phyloP scores from a whole-genome alignment of 2,797 vertebrate species.

The Mionectes olivaceus region DNA sequence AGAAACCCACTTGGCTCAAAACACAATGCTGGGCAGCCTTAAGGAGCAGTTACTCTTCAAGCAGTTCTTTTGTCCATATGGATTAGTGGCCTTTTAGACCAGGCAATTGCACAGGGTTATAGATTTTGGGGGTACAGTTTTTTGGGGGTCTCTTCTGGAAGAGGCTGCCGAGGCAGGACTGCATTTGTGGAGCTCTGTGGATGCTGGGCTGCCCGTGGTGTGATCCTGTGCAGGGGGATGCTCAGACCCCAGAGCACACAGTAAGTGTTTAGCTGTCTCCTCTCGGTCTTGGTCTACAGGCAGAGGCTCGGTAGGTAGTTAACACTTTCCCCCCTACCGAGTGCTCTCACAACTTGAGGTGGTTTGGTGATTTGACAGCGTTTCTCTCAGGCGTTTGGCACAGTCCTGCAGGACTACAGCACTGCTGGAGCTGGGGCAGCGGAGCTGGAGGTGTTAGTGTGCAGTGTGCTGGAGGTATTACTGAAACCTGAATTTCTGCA shows the following conservation, averaged over 20 bases:
- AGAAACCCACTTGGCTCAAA: background rate
- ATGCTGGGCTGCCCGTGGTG: background rate
- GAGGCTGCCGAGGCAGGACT: rapidly evolving
- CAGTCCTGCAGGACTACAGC: background rate
- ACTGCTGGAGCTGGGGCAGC: background rate
- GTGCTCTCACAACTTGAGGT: background rate
- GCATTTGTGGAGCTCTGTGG: background rate
- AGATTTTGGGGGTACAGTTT: background rate
- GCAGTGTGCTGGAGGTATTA: background rate
- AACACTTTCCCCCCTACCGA: background rate
- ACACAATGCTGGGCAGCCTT: rapidly evolving
- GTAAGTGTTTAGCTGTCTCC: background rate
- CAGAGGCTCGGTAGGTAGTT: background rate
- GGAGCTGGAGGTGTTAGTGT: background rate
- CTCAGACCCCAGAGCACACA: background rate
- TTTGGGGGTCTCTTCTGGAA: background rate
- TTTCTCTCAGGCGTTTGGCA: background rate
- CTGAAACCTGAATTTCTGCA: background rate
- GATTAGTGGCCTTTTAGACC: background rate
- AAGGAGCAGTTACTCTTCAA: background rate
- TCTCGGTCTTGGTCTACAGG: background rate
- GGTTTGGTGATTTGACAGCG: background rate
- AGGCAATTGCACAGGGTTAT: background rate
- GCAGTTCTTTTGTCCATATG: rapidly evolving
- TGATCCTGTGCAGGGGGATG: background rate